phyloP scores from a whole-genome alignment of 1,140 invertebrate genomes.

The Eubasilissa regina region DNA sequence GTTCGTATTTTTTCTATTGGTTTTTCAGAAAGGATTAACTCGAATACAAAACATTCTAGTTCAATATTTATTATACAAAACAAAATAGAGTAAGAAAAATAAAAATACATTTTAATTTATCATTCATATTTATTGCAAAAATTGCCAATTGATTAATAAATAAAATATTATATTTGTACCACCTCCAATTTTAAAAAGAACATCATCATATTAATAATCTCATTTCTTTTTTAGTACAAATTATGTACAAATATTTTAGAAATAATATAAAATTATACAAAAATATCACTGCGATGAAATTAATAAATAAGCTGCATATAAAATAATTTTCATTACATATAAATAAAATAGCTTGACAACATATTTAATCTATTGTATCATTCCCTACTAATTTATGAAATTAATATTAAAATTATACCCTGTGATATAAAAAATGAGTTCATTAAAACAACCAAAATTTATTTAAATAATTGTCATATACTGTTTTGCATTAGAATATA shows the following conservation, averaged over 20 bases:
- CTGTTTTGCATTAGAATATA: too few relatives aligned
- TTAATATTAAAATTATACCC: too few relatives aligned
- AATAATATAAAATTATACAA: constrained; percentile 14
- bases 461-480: too few relatives aligned
- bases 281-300: constrained; percentile 4
- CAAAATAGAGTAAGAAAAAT: constrained; percentile 13
- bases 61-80: too few relatives aligned
- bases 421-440: too few relatives aligned
- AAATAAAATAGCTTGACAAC: background rate
- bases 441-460: too few relatives aligned
- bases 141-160: constrained; percentile 36
- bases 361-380: too few relatives aligned
- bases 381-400: too few relatives aligned
- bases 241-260: too few relatives aligned
- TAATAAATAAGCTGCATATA: background rate
- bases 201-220: constrained; percentile 27
- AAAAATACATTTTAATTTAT: constrained; percentile 44
- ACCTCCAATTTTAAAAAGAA: constrained; percentile 17
- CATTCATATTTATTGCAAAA: constrained; percentile 29
- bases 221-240: constrained; percentile 13
- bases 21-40: too few relatives aligned
- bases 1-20: too few relatives aligned
- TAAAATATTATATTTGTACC: constrained; percentile 27
- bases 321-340: background rate
- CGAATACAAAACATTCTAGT: too few relatives aligned